Base-by-base conservation (phyloP, 2,797 vertebrate species). In the Lacerta viridis region DNA sequence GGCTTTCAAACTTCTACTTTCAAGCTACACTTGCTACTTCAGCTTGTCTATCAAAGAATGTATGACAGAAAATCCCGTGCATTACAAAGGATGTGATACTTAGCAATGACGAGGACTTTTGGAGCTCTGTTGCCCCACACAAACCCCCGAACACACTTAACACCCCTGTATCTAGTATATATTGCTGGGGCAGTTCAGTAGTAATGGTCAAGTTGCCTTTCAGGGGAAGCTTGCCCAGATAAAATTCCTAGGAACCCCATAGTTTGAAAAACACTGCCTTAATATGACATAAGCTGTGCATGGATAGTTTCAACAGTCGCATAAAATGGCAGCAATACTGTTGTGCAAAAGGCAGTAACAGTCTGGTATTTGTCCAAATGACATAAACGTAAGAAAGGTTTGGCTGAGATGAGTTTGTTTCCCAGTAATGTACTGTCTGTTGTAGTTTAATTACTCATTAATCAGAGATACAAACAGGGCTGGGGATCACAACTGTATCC, bases 361-460 rank as follows among this genome's bases (percentile, higher is more conserved):
- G 4, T 11, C 11, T 25, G 11, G 15, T 43, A 41, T 74, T 9
- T 84, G 20, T 64, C 18, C 0, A 3, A 59, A 33, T 81, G 84
- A 69, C 79, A 69, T 82, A 39, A 61, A 76, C 50, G 39, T 89
- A 25, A 82, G n/a, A 66, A 86, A 36, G 61, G 4, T 25, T 83
- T 20, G 29, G 68, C 80, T 25, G 6, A 64, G 1, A 80, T 79
- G 15, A 11, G 20, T 1, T 80, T 11, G n/a, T 64, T 88, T 89
- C 23, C 2, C 6, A n/a, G 77, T 50, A 83, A 5, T 64, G 3
- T 3, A 1, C 81, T 33, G 33, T 72, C 87, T 4, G 82, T 90
- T 85, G 66, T 2, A 80, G n/a, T 11, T 92, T 88, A 83, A 71
- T 83, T 64, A 80, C 59, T 84, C 66, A 89, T 90, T 90, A 80